phyloP scores from a whole-genome alignment of 2,888 invertebrate species.

The Listrodromus nycthemerus region DNA sequence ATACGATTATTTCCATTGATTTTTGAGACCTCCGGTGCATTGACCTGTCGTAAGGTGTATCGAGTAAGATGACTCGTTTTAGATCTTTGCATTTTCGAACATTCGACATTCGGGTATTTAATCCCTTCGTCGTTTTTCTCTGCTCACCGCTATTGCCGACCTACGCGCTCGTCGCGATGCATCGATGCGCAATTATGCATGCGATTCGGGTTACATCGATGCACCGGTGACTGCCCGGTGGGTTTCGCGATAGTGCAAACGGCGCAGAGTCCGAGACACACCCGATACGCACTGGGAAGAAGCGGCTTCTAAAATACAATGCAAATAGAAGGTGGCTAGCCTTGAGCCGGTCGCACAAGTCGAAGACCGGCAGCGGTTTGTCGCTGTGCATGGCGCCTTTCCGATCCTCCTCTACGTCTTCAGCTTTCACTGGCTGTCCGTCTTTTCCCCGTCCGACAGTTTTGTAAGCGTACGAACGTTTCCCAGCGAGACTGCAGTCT shows the following conservation, averaged over 20 bases:
- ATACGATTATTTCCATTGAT: too few species aligned
- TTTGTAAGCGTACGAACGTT: background rate
- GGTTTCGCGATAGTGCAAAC: slow-evolving; percentile 30
- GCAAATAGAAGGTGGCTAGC: slow-evolving; percentile 75
- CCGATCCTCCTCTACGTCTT: slow-evolving; percentile 33
- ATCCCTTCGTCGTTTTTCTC: too few species aligned
- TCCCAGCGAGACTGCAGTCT: background rate
- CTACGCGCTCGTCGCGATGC: slow-evolving; percentile 50
- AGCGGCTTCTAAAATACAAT: slow-evolving; percentile 75
- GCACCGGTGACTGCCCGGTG: background rate
- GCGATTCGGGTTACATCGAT: background rate
- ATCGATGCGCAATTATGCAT: slow-evolving; percentile 23
- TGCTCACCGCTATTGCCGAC: slow-evolving; percentile 12
- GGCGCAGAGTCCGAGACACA: slow-evolving; percentile 18
- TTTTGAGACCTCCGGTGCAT: too few species aligned
- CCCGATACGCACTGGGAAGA: slow-evolving; percentile 34
- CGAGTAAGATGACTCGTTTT: too few species aligned
- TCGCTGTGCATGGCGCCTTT: slow-evolving; percentile 43
- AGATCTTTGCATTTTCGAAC: too few species aligned
- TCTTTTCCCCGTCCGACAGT: background rate
- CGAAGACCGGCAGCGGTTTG: slow-evolving; percentile 42
- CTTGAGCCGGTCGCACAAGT: slow-evolving; percentile 69
- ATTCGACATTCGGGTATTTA: too few species aligned
- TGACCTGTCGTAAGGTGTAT: too few species aligned
- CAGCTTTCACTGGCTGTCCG: slow-evolving; percentile 8